A percentile compares a stretch with the other conserved stretches of the same genome.
phyloP scores from a whole-genome alignment of 53 echinoderm and acorn worm species.

The Arbacia lixula region DNA sequence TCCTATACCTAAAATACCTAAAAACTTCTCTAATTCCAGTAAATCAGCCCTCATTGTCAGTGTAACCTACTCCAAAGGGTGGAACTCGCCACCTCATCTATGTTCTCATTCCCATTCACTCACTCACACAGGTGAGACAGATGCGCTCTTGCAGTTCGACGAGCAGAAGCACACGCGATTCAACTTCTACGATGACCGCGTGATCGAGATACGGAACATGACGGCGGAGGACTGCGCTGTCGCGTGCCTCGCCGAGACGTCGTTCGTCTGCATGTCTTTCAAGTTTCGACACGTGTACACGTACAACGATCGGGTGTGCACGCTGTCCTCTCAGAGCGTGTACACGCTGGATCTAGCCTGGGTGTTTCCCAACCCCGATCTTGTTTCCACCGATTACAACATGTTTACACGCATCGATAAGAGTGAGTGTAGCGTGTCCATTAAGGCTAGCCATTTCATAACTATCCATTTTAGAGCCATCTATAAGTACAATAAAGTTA shows the following conservation, averaged over 20 bases:
- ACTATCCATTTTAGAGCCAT: no score
- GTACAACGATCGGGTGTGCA: constrained; percentile 64
- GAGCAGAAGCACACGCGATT: background rate
- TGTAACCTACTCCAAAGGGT: no score
- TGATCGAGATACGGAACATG: constrained; percentile 44
- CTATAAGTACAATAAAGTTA: no score
- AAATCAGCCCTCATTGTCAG: no score
- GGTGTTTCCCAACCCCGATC: constrained; percentile 45
- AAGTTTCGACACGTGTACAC: constrained; percentile 75
- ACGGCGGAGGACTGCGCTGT: constrained; percentile 82
- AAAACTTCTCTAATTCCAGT: no score
- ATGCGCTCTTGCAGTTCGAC: constrained; percentile 15
- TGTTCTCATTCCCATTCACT: no score
- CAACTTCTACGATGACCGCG: constrained; percentile 5
- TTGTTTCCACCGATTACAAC: constrained; percentile 9
- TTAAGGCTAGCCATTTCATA: background rate
- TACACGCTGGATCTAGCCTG: constrained; percentile 65
- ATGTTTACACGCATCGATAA: constrained; percentile 79
- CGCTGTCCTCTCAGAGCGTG: constrained; percentile 73
- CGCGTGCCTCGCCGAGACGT: constrained; percentile 62
- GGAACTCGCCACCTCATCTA: no score
- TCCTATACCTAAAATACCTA: no score
- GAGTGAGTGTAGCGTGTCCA: constrained; percentile 69
- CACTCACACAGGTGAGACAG: constrained; percentile 11
- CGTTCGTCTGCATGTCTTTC: constrained; percentile 79